Evolutionary conservation across 2,797 vertebrate species (phyloP).

Genomic region (Sebastes trivittatus): DNA sequence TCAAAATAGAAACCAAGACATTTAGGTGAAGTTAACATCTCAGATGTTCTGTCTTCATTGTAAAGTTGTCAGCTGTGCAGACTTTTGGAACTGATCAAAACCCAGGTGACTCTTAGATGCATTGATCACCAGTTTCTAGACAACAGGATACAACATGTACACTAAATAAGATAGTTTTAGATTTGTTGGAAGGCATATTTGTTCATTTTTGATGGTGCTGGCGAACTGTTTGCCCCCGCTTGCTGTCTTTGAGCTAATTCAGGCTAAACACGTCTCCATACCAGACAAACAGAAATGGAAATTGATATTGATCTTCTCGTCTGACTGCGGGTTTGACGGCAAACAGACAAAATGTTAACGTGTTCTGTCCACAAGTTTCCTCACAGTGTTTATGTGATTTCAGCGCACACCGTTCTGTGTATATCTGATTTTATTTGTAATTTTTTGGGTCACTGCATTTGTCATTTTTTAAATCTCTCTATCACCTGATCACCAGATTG

Average conservation of each 20-base stretch:
- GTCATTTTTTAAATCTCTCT: constrained; percentile 1
- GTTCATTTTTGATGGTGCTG: constrained; percentile 20
- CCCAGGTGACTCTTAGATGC: constrained; percentile 24
- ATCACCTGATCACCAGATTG: constrained; percentile 2
- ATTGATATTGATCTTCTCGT: constrained; percentile 41
- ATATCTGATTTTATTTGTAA: neutral
- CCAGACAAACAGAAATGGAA: constrained; percentile 38
- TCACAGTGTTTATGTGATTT: neutral
- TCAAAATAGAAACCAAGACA: constrained; percentile 27
- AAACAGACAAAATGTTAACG: constrained; percentile 28
- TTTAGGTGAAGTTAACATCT: constrained; percentile 13
- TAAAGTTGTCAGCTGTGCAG: constrained; percentile 36
- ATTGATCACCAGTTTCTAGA: constrained; percentile 12
- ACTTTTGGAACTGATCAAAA: constrained; percentile 43
- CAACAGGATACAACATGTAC: constrained; percentile 36
- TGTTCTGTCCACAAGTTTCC: constrained; percentile 3
- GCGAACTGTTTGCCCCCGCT: constrained; percentile 5
- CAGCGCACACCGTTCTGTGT: neutral
- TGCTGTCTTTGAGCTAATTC: constrained; percentile 58
- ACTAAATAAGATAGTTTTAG: constrained; percentile 17
- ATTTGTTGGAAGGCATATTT: constrained; percentile 24
- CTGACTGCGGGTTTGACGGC: constrained; percentile 27
- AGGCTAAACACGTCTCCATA: constrained; percentile 40
- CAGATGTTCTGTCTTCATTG: constrained; percentile 15
- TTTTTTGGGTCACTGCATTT: constrained; percentile 7